Base-by-base conservation (phyloP, 2,113 vertebrate genomes). In the Gasterosteus nipponicus region DNA sequence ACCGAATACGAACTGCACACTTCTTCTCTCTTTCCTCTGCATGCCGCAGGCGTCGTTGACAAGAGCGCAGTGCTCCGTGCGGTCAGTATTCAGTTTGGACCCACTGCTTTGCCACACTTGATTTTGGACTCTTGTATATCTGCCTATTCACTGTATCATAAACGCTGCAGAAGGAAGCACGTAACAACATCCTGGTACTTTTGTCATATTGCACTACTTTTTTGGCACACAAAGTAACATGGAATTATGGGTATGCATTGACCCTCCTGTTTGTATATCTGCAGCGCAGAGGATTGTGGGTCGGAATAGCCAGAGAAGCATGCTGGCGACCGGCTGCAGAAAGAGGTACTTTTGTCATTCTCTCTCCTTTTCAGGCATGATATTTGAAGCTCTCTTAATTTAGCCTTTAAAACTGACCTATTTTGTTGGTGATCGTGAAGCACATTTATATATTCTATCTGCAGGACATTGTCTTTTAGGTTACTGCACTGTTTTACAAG, bases 361-460 rank as follows among this genome's bases (percentile, higher is more conserved):
- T 54, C 4, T 6, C 51, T 53, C 49, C 10, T 53, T 53, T 53
- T 53, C 29, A 7, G 31, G 29, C 15, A 33, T 8, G 35, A 49
- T 39, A 33, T 61, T 31, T 31, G 39, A 73, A 8, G 19, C 22
- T 1, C 51, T 49, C 22, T 61, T 76, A 26, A 22, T 61, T 62
- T 19, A 39, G 44, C 31, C 46, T 74, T 41, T 39, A 41, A 64
- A 65, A 49, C 2, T 0, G 1, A 51, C 11, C 22, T 39, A 15
- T 51, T 79, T 80, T 42, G 26, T 53, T 18, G 7, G 53, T 47
- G 26, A 69, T 5, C 15, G 12, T 41, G n/a, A 66, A 65, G 70
- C 49, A 54, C 41, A 19, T 29, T 47, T 22, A 35, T 3, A 38
- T 38, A 11, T 53, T 22, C 26, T 33, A 11, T 49, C 46, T 41